Evolutionary conservation across 2,888 invertebrate genomes (phyloP), one percentile per base, ranked within the genome.

Genomic region (Epsilonema sp.): DNA sequence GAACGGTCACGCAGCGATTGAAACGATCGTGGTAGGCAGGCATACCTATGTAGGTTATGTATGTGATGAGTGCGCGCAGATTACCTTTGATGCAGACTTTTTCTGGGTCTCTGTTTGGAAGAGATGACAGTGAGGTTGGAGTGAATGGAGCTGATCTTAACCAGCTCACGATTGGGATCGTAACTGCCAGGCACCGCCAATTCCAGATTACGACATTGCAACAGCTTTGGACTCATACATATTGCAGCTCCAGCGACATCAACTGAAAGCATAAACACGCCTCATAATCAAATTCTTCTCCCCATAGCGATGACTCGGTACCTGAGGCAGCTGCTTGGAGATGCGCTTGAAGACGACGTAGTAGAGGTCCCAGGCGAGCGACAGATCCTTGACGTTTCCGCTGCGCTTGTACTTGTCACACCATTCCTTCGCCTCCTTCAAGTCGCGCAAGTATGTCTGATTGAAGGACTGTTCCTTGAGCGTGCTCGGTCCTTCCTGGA

Each of bases 281-380:
- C 16, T 8, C 31, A 31, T 31, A 31, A 31, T 31, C 31, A 31
- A 31, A 31, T 8, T 16, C 8, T 31, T 31, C 8, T 13, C 11
- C 11, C 8, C 31, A n/a, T n/a, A n/a, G n/a, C n/a, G n/a, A n/a
- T n/a, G n/a, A n/a, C n/a, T n/a, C n/a, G 44, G 39, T 53, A 73
- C 67, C 58, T 67, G 68, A 2, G 90, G 86, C 54, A 99, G 71
- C 67, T 97, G 97, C 21, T 87, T 78, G 21, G 89, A 84, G 64
- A 97, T 94, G 56, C 89, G 78, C 25, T 92, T 76, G 70, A 97
- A 97, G 45, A 97, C 92, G 65, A 90, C 86, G 70, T 97, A 99
- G 70, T 99, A 99, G 36, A 92, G 74, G 65, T 99, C 94, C 97
- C 97, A 99, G 2, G 97, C 97, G 65, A 89, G 89, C 65, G 89